These are phyloP conservation scores for Vidua macroura DNA, from an alignment of 2,113 vertebrate species.

Conservation along the genomic window DNA sequence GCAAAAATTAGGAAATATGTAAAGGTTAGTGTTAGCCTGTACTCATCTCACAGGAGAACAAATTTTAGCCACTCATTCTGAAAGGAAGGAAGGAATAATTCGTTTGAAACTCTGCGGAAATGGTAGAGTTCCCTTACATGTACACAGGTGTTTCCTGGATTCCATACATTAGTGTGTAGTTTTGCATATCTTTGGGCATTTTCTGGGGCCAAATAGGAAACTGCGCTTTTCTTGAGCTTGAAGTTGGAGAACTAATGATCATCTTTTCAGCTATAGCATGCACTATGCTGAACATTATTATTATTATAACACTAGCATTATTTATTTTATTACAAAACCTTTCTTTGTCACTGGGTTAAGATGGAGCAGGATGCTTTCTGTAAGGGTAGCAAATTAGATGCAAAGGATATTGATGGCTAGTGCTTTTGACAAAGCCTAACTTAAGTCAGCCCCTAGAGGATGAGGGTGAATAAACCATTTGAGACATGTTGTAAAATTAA, in stretches of 20 bases:
- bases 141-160: slow-evolving; percentile 34
- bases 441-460: not conserved
- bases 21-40: not conserved
- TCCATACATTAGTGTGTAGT: not conserved
- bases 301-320: not conserved
- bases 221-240: not conserved
- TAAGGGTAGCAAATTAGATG: not conserved
- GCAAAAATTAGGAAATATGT: not conserved
- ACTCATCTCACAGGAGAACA: not conserved
- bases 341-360: not conserved
- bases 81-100: slow-evolving; percentile 52
- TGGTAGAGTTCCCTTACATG: not conserved
- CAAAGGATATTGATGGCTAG: not conserved
- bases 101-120: not conserved
- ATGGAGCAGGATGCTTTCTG: not conserved
- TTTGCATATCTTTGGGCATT: not conserved
- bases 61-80: not conserved
- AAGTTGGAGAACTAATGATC: not conserved
- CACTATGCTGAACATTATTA: not conserved
- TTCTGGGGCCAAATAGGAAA: not conserved
- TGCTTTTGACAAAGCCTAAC: not conserved
- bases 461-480: not conserved
- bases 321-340: not conserved
- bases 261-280: not conserved
- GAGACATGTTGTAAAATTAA: not conserved